Conservation (phyloP, 2,113 vertebrate genomes). For the Panthera tigris region DNA sequence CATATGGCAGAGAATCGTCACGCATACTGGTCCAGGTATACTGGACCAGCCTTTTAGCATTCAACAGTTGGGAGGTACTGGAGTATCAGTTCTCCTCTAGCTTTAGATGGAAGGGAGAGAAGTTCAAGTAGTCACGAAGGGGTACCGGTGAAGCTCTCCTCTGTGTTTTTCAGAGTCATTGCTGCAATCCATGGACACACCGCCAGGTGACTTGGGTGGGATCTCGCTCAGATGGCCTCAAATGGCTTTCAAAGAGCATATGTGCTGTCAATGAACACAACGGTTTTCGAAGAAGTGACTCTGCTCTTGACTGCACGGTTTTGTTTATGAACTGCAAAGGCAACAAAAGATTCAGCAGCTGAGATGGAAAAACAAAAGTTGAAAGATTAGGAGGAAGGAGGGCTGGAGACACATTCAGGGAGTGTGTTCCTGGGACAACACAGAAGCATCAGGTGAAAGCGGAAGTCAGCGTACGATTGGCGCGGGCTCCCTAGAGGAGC, state of each 20-base stretch:
- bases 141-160: not conserved
- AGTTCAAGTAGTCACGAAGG: not conserved
- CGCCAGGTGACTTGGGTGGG: not conserved
- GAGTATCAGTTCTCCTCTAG: constrained; percentile 17
- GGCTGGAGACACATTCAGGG: not conserved
- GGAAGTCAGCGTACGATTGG: not conserved
- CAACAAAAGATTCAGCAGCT: not conserved
- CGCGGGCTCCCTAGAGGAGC: not conserved
- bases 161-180: not conserved
- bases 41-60: not conserved
- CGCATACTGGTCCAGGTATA: not conserved
- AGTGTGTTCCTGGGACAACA: not conserved
- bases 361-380: not conserved
- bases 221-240: not conserved
- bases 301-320: not conserved
- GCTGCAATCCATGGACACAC: not conserved
- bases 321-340: not conserved
- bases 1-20: constrained; percentile 35
- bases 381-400: not conserved
- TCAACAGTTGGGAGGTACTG: not conserved
- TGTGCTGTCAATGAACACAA: not conserved
- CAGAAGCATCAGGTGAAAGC: not conserved
- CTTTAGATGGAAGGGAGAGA: constrained; percentile 22
- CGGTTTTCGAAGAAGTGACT: not conserved
- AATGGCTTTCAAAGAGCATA: not conserved